These are phyloP conservation scores for Brevipalpus yothersi DNA, from an alignment of 1,140 invertebrate species.

Conservation along the genomic window DNA sequence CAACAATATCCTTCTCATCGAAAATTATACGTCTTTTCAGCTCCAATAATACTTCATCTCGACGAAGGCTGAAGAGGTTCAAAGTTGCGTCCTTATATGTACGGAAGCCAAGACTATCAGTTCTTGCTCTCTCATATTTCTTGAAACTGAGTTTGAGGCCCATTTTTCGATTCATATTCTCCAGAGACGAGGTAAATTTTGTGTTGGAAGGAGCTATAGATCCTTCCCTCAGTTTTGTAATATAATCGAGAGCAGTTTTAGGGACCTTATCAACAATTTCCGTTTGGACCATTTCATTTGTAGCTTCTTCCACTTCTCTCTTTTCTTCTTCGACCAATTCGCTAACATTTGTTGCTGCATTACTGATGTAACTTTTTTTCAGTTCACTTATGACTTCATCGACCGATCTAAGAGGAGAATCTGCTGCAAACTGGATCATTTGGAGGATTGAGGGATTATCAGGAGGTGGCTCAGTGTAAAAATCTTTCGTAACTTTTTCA, in stretches of 20 bases:
- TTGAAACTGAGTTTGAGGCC: too few species aligned
- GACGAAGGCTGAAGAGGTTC: conserved; percentile 10
- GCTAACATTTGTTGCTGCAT: neutral
- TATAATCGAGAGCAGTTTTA: conserved; percentile 5
- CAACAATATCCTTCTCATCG: conserved; percentile 20
- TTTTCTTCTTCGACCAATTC: conserved; percentile 1
- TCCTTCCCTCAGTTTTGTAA: neutral
- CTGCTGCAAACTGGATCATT: neutral
- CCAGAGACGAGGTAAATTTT: neutral
- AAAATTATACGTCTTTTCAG: conserved; percentile 3
- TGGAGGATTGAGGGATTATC: neutral
- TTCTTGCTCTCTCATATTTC: too few species aligned
- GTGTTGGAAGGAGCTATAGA: neutral
- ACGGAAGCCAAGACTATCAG: conserved; percentile 15
- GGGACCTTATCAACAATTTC: neutral
- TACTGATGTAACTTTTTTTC: neutral
- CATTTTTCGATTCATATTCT: too few species aligned
- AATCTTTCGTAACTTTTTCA: neutral
- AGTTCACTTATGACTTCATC: neutral
- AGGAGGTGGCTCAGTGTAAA: neutral
- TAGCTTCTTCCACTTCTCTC: neutral
- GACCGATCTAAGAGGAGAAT: neutral
- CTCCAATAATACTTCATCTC: conserved; percentile 10
- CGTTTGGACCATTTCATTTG: neutral
- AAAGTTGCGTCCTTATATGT: conserved; percentile 16